Percentiles rank a stretch among this genome's conserved stretches.
Conservation (phyloP, 2,797 vertebrate species). For the Tokudaia muenninki region DNA sequence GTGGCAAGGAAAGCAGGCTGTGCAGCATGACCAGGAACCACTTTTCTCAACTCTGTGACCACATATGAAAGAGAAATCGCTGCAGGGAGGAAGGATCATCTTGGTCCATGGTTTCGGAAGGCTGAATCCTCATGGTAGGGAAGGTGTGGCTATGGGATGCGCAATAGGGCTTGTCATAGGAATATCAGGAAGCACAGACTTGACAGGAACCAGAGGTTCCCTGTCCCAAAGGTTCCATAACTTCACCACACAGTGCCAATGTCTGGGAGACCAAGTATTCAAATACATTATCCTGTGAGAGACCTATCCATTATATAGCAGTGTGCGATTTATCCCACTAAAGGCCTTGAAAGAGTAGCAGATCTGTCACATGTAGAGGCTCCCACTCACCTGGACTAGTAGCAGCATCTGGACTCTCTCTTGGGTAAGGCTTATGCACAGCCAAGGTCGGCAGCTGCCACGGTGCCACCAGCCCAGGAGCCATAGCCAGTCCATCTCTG, state of each 20-base stretch:
- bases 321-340: neutral
- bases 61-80: neutral
- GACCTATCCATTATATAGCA: no score
- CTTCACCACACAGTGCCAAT: neutral
- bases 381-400: neutral
- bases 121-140: neutral
- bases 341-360: neutral
- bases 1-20: neutral
- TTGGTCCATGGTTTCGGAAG: no score
- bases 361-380: neutral
- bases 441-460: no score
- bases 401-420: accelerated
- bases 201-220: neutral
- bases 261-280: neutral
- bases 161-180: neutral
- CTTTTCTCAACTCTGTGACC: neutral
- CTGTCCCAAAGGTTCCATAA: neutral
- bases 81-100: neutral
- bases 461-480: no score
- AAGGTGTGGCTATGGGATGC: neutral
- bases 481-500: neutral
- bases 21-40: no score
- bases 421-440: neutral
- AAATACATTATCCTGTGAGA: neutral
- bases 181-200: neutral